A percentile compares a stretch with the other conserved stretches of the same genome.
phyloP scores from a whole-genome alignment of 1,140 invertebrate species.

The Aradophagus sp. region DNA sequence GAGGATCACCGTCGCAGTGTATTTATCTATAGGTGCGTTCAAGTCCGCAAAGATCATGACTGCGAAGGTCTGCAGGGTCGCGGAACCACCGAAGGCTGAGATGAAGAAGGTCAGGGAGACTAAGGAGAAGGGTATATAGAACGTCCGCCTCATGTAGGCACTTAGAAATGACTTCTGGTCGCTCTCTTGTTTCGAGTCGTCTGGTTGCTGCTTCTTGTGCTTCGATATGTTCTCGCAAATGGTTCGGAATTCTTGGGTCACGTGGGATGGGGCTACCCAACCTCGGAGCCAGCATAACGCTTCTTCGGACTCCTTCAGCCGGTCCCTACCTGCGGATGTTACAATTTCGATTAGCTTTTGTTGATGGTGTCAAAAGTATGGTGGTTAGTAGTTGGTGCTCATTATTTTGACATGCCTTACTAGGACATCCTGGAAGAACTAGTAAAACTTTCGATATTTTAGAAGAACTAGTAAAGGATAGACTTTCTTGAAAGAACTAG shows the following conservation, averaged over 20 bases:
- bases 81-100: constrained; percentile 82
- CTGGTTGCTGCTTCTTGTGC: constrained; percentile 3
- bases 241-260: constrained; percentile 77
- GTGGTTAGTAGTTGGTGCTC: no score
- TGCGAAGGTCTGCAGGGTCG: constrained; percentile 82
- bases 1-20: constrained; percentile 81
- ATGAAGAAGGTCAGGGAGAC: constrained; percentile 81
- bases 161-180: constrained; percentile 52
- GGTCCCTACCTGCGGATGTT: constrained; percentile 78
- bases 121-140: constrained; percentile 79
- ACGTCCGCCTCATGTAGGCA: constrained; percentile 74
- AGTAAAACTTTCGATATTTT: no score
- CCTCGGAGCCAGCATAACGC: constrained; percentile 81
- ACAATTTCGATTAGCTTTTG: no score
- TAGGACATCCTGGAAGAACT: no score
- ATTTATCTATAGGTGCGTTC: constrained; percentile 82
- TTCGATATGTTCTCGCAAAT: constrained; percentile 73
- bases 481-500: no score
- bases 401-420: no score
- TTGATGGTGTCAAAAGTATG: no score
- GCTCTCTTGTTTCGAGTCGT: constrained; percentile 36
- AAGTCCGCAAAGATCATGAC: constrained; percentile 82
- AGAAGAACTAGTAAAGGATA: no score
- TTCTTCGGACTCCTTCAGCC: constrained; percentile 76
- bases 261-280: constrained; percentile 75